Conservation (phyloP, 2,888 invertebrate species). For the Priocnemis perturbator region DNA sequence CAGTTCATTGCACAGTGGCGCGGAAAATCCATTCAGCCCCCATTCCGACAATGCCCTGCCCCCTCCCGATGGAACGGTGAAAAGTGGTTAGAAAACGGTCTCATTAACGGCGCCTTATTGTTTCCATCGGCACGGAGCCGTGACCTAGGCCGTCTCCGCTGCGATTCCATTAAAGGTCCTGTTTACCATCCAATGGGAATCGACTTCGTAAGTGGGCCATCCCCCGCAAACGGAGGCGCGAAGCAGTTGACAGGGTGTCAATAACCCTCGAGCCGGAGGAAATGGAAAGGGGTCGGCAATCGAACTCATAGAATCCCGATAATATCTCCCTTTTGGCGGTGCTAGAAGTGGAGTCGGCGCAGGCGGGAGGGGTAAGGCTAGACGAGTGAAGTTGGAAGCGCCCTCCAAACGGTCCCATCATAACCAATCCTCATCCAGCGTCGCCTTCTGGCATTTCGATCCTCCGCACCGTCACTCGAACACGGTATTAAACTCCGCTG, state of each 20-base stretch:
- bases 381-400: conserved; percentile 30
- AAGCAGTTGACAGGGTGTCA: conserved; percentile 64
- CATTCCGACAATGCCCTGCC: no score
- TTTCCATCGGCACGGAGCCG: neutral
- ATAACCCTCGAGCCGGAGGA: conserved; percentile 57
- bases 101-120: neutral
- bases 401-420: conserved; percentile 38
- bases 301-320: conserved; percentile 57
- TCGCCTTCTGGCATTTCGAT: conserved; percentile 34
- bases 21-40: no score
- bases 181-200: conserved; percentile 61
- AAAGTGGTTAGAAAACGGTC: neutral
- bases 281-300: conserved; percentile 56
- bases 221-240: conserved; percentile 39
- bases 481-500: conserved; percentile 40
- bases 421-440: conserved; percentile 26
- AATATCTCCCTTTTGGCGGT: conserved; percentile 49
- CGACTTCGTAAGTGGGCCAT: conserved; percentile 60
- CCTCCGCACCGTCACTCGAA: conserved; percentile 40
- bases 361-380: neutral
- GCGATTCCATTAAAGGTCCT: conserved; percentile 37
- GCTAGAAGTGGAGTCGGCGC: neutral
- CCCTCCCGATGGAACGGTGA: no score
- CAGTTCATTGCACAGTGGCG: no score
- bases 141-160: conserved; percentile 24